A percentile compares a stretch with the other conserved stretches of the same genome.
phyloP scores from a whole-genome alignment of 2,888 invertebrate genomes.

The Andrena bucephala region DNA sequence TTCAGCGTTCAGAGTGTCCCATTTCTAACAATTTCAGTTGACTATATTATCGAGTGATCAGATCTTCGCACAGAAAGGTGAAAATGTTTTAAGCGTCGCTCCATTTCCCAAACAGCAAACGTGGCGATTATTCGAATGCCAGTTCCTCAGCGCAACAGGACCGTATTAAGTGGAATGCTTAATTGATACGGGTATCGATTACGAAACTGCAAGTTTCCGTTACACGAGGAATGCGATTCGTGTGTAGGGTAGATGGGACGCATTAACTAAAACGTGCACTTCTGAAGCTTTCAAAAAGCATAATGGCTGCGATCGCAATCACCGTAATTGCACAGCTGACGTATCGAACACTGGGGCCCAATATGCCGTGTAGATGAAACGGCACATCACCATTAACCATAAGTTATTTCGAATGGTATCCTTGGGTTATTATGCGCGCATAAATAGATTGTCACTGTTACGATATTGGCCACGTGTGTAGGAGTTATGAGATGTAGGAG shows the following conservation, averaged over 20 bases:
- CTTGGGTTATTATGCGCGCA: constrained; percentile 26
- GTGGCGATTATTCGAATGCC: background rate
- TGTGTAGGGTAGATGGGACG: constrained; percentile 17
- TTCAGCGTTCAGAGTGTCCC: background rate
- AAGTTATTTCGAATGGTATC: constrained; percentile 27
- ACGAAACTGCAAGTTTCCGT: constrained; percentile 63
- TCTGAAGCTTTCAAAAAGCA: constrained; percentile 37
- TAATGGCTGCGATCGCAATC: constrained; percentile 53
- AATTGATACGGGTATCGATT: constrained; percentile 55
- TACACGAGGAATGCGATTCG: constrained; percentile 39
- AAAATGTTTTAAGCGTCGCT: background rate
- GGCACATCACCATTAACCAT: constrained; percentile 3
- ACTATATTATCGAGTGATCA: constrained; percentile 19
- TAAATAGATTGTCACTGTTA: background rate
- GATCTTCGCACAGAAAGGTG: background rate
- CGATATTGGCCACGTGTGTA: too few relatives aligned
- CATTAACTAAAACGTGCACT: constrained; percentile 67
- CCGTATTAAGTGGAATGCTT: constrained; percentile 4
- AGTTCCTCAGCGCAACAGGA: constrained; percentile 10
- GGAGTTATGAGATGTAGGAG: too few relatives aligned
- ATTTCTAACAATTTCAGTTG: background rate
- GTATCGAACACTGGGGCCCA: constrained; percentile 28
- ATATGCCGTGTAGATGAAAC: constrained; percentile 30
- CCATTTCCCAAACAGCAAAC: background rate
- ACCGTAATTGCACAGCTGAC: constrained; percentile 55